A percentile compares a stretch with the other conserved stretches of the same genome.
phyloP scores from a whole-genome alignment of 1,140 invertebrate species.

The Battus philenor region DNA sequence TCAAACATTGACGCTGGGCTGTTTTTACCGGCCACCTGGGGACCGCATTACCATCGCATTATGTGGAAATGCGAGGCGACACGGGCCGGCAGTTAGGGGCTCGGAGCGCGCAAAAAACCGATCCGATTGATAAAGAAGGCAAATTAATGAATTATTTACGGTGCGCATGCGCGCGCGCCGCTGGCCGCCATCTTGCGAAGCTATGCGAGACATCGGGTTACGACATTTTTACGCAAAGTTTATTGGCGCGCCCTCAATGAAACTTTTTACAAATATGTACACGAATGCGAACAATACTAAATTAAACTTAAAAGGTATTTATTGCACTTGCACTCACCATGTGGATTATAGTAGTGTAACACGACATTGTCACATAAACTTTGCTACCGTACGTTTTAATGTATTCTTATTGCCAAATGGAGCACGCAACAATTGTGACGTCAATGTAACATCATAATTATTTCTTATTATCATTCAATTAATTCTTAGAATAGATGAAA shows the following conservation, averaged over 20 bases:
- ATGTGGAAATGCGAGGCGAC: constrained; percentile 12
- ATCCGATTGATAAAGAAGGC: constrained; percentile 17
- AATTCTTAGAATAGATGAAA: too few species aligned
- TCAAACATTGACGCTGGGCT: constrained; percentile 11
- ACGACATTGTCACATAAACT: neutral
- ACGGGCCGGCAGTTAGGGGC: constrained; percentile 16
- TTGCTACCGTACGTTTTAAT: too few species aligned
- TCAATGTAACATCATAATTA: too few species aligned
- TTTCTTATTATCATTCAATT: too few species aligned
- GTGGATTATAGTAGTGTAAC: neutral
- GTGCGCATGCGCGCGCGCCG: constrained; percentile 13
- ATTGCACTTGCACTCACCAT: neutral
- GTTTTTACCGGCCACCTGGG: constrained; percentile 16
- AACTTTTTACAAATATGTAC: constrained; percentile 5
- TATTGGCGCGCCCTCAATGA: constrained; percentile 6
- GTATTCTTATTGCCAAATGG: too few species aligned
- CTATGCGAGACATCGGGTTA: constrained; percentile 14
- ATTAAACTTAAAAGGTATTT: neutral
- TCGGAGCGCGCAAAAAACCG: neutral
- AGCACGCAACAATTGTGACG: too few species aligned
- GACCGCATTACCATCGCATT: constrained; percentile 14
- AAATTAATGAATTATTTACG: constrained; percentile 18
- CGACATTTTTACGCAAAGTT: constrained; percentile 14
- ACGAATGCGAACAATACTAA: neutral
- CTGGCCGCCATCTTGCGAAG: constrained; percentile 11